phyloP scores from a whole-genome alignment of 2,888 invertebrate genomes.

The Drosophila aldrichi region DNA sequence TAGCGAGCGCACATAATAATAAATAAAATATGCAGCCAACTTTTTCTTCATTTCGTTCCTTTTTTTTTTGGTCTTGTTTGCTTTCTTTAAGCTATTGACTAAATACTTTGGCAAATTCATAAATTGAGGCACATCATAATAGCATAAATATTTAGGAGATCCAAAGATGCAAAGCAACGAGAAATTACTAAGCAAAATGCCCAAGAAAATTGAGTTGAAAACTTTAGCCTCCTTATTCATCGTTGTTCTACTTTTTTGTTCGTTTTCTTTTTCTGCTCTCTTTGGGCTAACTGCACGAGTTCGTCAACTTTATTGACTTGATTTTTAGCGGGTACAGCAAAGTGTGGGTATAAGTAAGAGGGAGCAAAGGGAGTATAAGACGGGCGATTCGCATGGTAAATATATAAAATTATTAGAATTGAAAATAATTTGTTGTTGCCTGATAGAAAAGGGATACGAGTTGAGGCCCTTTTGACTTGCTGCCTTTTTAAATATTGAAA shows the following conservation, averaged over 20 bases:
- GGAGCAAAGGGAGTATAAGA: neutral
- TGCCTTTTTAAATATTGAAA: neutral
- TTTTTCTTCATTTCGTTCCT: constrained; percentile 30
- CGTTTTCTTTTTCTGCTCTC: neutral
- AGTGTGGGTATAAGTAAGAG: neutral
- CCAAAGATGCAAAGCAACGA: constrained; percentile 33
- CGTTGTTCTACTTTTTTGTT: constrained; percentile 6
- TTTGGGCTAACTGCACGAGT: constrained; percentile 10
- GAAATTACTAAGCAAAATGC: constrained; percentile 52
- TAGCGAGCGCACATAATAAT: constrained; percentile 39
- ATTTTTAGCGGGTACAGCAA: constrained; percentile 58
- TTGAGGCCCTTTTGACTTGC: neutral
- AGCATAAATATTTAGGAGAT: constrained; percentile 74
- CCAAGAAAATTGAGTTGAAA: constrained; percentile 70
- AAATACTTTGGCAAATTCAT: constrained; percentile 79
- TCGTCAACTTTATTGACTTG: constrained; percentile 64
- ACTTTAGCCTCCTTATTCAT: constrained; percentile 41
- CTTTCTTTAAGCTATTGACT: constrained; percentile 71
- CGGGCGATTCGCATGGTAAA: neutral
- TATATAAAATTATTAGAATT: neutral
- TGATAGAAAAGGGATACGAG: neutral
- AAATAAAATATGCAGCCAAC: constrained; percentile 67
- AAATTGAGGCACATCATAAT: constrained; percentile 71
- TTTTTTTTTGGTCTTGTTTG: neutral
- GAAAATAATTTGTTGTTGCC: neutral